Evolutionary conservation across 2,113 vertebrate species (phyloP).

Genomic region (Pristiophorus japonicus): DNA sequence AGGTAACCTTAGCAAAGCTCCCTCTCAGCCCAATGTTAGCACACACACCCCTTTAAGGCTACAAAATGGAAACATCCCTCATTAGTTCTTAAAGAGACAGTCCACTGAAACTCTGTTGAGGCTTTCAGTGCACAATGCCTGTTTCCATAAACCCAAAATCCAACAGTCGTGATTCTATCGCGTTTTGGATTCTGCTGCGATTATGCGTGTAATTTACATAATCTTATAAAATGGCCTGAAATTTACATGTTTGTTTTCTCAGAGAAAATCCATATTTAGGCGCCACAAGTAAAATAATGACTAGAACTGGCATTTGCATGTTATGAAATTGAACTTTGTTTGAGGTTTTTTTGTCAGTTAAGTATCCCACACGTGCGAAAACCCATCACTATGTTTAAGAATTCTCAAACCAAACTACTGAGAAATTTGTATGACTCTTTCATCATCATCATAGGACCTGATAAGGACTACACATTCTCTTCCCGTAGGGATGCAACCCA

Average conservation of each 20-base stretch:
- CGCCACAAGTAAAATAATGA: not conserved
- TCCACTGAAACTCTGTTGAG: not conserved
- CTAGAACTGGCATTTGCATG: not conserved
- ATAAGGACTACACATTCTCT: not conserved
- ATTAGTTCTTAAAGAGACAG: conserved; percentile 4
- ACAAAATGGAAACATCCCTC: not conserved
- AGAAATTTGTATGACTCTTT: not conserved
- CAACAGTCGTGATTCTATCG: no score
- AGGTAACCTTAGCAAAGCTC: conserved; percentile 24
- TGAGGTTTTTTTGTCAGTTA: not conserved
- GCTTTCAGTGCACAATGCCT: no score
- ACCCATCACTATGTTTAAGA: not conserved
- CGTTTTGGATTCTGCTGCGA: not conserved
- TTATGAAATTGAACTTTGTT: not conserved
- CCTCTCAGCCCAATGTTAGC: not conserved
- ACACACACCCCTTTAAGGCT: not conserved
- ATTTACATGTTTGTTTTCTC: not conserved
- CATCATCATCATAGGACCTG: no score
- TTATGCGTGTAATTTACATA: not conserved
- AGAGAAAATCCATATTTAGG: not conserved
- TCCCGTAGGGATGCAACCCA: not conserved
- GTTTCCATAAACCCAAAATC: not conserved
- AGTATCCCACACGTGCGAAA: not conserved
- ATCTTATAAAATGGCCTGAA: not conserved
- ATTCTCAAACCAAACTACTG: not conserved